Percentiles rank a stretch among this genome's conserved stretches.
Evolutionary conservation across 2,113 vertebrate species (phyloP).

Genomic region (Charadrius vociferus): DNA sequence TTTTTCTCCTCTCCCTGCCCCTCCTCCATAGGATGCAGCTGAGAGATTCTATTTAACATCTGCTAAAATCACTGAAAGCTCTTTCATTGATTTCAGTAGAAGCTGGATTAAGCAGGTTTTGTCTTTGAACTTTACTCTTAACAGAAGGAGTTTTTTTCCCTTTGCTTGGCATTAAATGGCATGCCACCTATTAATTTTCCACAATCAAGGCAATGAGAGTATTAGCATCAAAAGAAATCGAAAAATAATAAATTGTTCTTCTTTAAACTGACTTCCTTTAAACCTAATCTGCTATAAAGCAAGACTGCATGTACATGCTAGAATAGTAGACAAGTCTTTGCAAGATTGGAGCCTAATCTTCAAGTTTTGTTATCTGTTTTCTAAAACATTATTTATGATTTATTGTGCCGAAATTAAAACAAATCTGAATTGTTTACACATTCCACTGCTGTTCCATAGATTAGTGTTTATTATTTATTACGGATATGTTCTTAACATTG

Average conservation of each 20-base stretch:
- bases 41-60: background rate
- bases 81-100: background rate
- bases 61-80: background rate
- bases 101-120: constrained; percentile 18
- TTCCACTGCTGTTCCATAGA: constrained; percentile 7
- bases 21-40: background rate
- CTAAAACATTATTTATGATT: background rate
- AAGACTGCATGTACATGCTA: background rate
- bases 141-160: background rate
- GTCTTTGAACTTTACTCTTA: background rate
- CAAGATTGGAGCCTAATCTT: background rate
- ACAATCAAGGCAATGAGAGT: background rate
- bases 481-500: background rate
- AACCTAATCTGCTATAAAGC: background rate
- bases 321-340: constrained; percentile 6
- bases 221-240: background rate
- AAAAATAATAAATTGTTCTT: background rate
- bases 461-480: constrained; percentile 38
- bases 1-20: background rate
- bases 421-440: constrained; percentile 2
- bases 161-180: background rate
- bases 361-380: background rate
- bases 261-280: background rate
- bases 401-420: constrained; percentile 19
- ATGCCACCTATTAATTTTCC: constrained; percentile 1